Conservation (phyloP, 2,797 vertebrate species). For the Phalloptychus januarius region DNA sequence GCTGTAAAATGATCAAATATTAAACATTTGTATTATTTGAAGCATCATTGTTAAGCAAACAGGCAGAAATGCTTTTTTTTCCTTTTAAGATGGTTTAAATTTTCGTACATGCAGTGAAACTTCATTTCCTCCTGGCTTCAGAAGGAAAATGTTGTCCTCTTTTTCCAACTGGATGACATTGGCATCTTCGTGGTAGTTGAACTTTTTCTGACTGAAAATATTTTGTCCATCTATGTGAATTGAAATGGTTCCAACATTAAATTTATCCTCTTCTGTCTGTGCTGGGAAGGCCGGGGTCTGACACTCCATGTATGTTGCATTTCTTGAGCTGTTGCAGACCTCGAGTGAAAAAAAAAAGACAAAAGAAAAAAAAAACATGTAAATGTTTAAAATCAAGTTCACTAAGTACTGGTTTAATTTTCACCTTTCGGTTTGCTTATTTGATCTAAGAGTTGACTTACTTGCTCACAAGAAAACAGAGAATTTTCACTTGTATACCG, state of each 20-base stretch:
- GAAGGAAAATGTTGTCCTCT: constrained; percentile 66
- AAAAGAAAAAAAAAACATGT: background rate
- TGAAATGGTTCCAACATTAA: constrained; percentile 77
- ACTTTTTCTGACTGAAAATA: constrained; percentile 60
- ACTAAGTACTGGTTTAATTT: background rate
- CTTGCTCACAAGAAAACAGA: constrained; percentile 44
- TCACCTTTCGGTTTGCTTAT: background rate
- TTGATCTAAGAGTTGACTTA: constrained; percentile 41
- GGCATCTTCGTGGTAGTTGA: constrained; percentile 81
- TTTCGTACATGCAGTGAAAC: constrained; percentile 86
- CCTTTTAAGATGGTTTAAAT: background rate
- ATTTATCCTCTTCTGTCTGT: constrained; percentile 65
- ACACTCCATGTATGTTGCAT: constrained; percentile 79
- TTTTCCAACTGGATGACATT: constrained; percentile 74
- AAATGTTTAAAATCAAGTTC: constrained; percentile 12
- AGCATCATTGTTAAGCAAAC: background rate
- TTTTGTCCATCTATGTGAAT: constrained; percentile 82
- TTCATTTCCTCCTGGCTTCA: constrained; percentile 83
- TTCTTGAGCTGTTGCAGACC: constrained; percentile 77
- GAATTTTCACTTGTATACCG: constrained; percentile 69
- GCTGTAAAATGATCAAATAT: constrained; percentile 73
- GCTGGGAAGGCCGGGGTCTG: constrained; percentile 78
- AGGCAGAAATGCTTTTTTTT: background rate
- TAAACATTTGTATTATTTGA: background rate
- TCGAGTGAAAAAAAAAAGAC: constrained; percentile 34